phyloP scores from a whole-genome alignment of 2,797 vertebrate genomes.

The Poecile montanus region DNA sequence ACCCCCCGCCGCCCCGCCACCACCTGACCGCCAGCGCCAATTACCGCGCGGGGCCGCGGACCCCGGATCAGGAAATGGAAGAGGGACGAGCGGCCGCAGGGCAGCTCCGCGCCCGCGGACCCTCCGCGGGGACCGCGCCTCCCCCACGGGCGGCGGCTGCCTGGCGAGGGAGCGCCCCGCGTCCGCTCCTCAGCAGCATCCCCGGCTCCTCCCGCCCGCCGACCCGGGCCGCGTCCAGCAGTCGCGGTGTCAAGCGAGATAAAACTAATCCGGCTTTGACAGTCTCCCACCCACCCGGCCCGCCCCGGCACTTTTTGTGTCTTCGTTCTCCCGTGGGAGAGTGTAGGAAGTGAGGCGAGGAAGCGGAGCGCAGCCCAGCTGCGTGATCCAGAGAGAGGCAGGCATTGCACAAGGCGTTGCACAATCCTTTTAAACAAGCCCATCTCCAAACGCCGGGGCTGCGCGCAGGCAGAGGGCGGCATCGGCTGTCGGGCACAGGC shows the following conservation, averaged over 20 bases:
- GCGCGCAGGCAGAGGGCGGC: conserved; percentile 37
- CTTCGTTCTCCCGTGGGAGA: background rate
- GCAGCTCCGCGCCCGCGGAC: conserved; percentile 26
- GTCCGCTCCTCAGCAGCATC: background rate
- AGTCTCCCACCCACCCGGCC: background rate
- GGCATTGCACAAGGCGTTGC: conserved; percentile 18
- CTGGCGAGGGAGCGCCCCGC: background rate
- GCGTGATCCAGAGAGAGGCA: background rate
- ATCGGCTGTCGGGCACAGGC: background rate
- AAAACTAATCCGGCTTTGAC: background rate
- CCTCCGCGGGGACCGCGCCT: background rate
- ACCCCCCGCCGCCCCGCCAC: conserved; percentile 33
- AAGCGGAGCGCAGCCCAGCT: background rate
- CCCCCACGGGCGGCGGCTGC: background rate
- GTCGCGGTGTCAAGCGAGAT: background rate
- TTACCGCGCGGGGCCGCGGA: conserved; percentile 81
- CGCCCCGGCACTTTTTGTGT: background rate
- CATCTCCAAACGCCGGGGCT: background rate
- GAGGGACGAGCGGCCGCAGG: conserved; percentile 1
- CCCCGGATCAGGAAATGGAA: conserved; percentile 95
- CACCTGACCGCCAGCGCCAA: conserved; percentile 91
- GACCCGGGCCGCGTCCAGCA: background rate
- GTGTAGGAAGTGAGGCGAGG: background rate
- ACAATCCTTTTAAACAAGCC: background rate
- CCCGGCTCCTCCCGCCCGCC: background rate